phyloP scores from a whole-genome alignment of 2,113 vertebrate species.

The Peromyscus polionotus region DNA sequence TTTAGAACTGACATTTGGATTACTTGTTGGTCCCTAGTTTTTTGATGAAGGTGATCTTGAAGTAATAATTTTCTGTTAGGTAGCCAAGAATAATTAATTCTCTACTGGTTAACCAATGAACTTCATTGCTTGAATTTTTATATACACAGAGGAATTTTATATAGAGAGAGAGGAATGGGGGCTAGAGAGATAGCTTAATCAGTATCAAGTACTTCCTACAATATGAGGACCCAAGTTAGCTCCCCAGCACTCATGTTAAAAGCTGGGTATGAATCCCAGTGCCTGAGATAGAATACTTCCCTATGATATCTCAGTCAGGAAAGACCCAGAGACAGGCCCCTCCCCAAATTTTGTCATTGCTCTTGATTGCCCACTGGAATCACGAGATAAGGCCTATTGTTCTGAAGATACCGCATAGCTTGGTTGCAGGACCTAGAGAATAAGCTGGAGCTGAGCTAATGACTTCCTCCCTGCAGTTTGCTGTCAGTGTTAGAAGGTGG shows the following conservation, averaged over 20 bases:
- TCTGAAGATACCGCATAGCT: background rate
- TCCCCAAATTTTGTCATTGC: background rate
- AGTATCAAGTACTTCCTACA: background rate
- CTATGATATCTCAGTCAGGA: background rate
- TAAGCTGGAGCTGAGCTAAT: background rate
- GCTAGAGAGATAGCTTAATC: background rate
- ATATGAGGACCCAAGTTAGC: background rate
- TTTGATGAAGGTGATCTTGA: slow-evolving; percentile 37
- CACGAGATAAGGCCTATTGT: background rate
- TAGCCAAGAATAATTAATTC: slow-evolving; percentile 57
- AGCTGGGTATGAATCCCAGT: background rate
- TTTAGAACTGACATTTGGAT: slow-evolving; percentile 43
- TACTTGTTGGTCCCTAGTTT: slow-evolving; percentile 17
- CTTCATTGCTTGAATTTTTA: slow-evolving; percentile 42
- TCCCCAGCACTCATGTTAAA: background rate
- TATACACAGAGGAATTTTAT: background rate
- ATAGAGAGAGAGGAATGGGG: background rate
- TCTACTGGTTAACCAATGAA: slow-evolving; percentile 44
- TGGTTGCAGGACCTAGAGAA: background rate
- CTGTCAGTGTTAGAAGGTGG: background rate
- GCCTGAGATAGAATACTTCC: background rate
- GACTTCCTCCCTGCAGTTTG: background rate
- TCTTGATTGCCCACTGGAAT: background rate
- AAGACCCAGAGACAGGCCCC: background rate
- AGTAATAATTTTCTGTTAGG: slow-evolving; percentile 21